These are phyloP conservation scores for Orthosia gothica DNA, from an alignment of 2,888 invertebrate species.

Conservation along the genomic window DNA sequence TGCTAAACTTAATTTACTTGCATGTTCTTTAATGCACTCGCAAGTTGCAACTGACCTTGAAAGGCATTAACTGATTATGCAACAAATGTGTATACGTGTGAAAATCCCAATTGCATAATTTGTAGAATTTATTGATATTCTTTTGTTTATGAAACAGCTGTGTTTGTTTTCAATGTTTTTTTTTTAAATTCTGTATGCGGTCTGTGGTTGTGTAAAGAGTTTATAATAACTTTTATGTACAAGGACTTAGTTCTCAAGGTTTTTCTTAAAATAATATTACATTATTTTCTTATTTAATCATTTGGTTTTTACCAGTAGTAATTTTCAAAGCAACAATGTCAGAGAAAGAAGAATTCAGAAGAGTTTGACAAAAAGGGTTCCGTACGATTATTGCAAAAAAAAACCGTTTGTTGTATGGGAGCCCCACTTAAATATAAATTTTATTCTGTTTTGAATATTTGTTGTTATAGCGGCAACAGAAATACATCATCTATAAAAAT, in stretches of 20 bases:
- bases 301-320: no score
- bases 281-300: no score
- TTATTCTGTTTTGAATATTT: no score
- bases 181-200: not conserved
- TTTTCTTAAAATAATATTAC: not conserved
- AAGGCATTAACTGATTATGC: slow-evolving; percentile 9
- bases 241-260: not conserved
- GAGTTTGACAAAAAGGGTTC: no score
- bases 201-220: not conserved
- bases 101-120: slow-evolving; percentile 22
- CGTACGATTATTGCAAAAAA: no score
- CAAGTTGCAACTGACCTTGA: slow-evolving; percentile 18
- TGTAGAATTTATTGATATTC: slow-evolving; percentile 13
- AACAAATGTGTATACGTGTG: slow-evolving; percentile 36
- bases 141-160: slow-evolving; percentile 16
- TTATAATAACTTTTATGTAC: not conserved
- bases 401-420: no score
- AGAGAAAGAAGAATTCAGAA: no score
- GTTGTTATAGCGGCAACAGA: no score
- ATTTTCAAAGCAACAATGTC: no score
- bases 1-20: slow-evolving; percentile 23
- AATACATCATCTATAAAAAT: no score
- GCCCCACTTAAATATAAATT: no score
- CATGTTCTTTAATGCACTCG: slow-evolving; percentile 20
- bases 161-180: slow-evolving; percentile 16